Base-by-base conservation (phyloP, 2,797 vertebrate species). In the Lycodopsis pacificus region DNA sequence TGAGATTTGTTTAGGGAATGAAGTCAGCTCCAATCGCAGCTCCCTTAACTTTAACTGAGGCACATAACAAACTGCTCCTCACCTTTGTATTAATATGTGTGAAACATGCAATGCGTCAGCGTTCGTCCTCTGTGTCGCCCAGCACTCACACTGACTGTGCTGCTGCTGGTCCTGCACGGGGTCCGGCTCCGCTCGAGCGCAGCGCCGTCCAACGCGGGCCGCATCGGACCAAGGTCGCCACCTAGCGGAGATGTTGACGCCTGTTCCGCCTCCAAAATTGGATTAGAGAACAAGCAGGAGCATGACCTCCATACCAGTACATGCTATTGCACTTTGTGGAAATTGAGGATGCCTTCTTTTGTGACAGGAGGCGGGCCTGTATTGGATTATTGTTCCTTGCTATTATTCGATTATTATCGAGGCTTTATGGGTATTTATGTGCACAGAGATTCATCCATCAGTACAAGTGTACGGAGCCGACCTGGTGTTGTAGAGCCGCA, bases 171-270 rank as follows among this genome's bases (percentile, higher is more conserved):
- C 78, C 88, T 76, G 88, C 88, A 72, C 76, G 88, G 83, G 71
- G 69, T 76, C 82, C 69, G 86, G 69, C 69, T 85, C 75, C 86
- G 76, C 79, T 77, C 65, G 56, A 86, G 88, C 88, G 86, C 85
- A 78, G 80, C 84, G 86, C 76, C 40, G 67, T 80, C 79, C 82
- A 77, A 70, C 70, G 84, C 83, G 79, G 86, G 65, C 44, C 69
- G 77, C 65, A 20, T 73, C 82, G 22, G 88, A 79, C 71, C 89
- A 85, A 92, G 86, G 89, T 87, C 92, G 90, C 94, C 94, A 92
- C 93, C 94, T 94, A 89, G 93, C 90, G 94, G 93, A 65, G 6
- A 61, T 8, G 58, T 34, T 25, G 36, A 68, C 79, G 46, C 65
- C 67, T 85, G 77, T 68, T 82, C 76, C 71, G 73, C 53, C 67